Conservation (phyloP, 2,888 invertebrate genomes). For the Erebia palarica region DNA sequence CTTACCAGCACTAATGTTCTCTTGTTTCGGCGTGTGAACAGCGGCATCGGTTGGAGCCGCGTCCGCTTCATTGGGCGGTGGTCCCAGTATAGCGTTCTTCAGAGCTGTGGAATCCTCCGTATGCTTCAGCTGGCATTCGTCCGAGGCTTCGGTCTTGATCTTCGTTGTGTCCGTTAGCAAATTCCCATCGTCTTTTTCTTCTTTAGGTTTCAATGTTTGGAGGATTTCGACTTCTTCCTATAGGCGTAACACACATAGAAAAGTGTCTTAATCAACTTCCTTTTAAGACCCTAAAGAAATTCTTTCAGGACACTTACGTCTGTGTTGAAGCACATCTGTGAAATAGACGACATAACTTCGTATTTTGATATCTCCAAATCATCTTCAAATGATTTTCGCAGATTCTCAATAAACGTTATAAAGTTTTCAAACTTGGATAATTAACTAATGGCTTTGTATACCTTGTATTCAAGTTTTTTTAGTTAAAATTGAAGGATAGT, state of each 20-base stretch:
- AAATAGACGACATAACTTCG: too few relatives aligned
- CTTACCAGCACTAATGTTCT: conserved; percentile 62
- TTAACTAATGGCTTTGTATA: too few relatives aligned
- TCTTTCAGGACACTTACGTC: too few relatives aligned
- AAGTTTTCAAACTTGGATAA: too few relatives aligned
- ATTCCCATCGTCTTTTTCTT: conserved; percentile 77
- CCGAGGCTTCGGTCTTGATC: conserved; percentile 59
- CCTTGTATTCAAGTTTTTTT: too few relatives aligned
- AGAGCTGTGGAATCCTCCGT: conserved; percentile 76
- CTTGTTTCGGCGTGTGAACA: conserved; percentile 63
- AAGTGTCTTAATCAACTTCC: too few relatives aligned
- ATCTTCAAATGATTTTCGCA: too few relatives aligned
- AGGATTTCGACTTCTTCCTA: conserved; percentile 88
- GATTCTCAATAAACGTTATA: too few relatives aligned
- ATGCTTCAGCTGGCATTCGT: conserved; percentile 65
- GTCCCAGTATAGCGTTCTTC: conserved; percentile 73
- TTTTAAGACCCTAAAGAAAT: too few relatives aligned
- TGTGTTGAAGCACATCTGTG: too few relatives aligned
- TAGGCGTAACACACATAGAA: conserved; percentile 30
- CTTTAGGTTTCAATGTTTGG: conserved; percentile 85
- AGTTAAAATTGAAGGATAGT: too few relatives aligned
- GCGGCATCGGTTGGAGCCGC: conserved; percentile 51
- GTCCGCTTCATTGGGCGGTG: conserved; percentile 62
- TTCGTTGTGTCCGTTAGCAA: conserved; percentile 51
- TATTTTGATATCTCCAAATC: too few relatives aligned